Percentiles rank a stretch among this genome's conserved stretches.
phyloP scores from a whole-genome alignment of 2,797 vertebrate species.

The Somateria mollissima region DNA sequence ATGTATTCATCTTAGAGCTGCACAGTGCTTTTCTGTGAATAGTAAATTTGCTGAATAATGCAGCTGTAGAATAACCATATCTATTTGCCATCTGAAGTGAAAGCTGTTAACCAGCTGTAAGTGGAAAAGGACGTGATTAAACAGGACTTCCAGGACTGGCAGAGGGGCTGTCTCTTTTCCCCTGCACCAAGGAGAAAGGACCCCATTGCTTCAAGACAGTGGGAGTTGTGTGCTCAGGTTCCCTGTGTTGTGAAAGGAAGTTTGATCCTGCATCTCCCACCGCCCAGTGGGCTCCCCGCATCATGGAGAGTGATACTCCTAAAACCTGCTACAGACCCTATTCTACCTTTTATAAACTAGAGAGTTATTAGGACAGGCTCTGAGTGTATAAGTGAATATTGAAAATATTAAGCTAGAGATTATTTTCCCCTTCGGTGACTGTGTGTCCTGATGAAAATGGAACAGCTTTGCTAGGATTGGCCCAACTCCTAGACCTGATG shows the following conservation, averaged over 20 bases:
- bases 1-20: neutral
- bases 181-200: neutral
- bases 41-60: neutral
- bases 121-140: neutral
- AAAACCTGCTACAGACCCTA: neutral
- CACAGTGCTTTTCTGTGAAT: neutral
- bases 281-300: neutral
- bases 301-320: fast-evolving
- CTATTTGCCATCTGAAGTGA: neutral
- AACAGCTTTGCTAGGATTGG: neutral
- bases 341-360: neutral
- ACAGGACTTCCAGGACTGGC: neutral
- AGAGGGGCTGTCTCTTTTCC: neutral
- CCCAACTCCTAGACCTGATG: neutral
- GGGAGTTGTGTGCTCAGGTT: neutral
- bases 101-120: neutral
- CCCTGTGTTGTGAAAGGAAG: neutral
- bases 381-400: neutral
- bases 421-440: neutral
- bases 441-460: neutral
- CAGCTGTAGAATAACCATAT: neutral
- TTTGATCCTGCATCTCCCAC: neutral
- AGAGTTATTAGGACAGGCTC: neutral
- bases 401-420: neutral
- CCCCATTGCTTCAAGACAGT: neutral